These are phyloP conservation scores for Athene noctua DNA, from an alignment of 2,113 vertebrate genomes.

Conservation along the genomic window DNA sequence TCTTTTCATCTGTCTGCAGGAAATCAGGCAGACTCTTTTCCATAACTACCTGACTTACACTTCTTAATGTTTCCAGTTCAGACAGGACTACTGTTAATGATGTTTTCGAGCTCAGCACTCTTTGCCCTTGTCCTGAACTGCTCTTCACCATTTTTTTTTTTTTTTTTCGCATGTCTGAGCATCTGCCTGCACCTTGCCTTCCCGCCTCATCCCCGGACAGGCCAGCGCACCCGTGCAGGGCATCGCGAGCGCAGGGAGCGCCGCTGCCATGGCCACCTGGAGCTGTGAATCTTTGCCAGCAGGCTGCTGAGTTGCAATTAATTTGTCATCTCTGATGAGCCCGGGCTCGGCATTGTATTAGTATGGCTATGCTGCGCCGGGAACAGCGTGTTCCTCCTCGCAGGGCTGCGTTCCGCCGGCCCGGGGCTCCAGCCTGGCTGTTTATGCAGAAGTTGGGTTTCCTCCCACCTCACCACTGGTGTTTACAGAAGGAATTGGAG, in stretches of 20 bases:
- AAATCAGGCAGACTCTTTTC: background rate
- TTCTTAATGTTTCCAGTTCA: background rate
- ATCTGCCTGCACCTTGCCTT: background rate
- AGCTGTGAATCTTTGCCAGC: background rate
- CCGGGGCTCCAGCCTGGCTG: background rate
- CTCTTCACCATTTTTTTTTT: background rate
- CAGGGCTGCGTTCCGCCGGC: background rate
- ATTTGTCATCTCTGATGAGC: background rate
- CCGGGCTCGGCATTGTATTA: background rate
- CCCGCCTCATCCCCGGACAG: background rate
- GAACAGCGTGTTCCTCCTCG: background rate
- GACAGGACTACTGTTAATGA: background rate
- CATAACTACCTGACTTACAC: background rate
- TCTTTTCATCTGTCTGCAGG: background rate
- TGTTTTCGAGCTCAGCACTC: background rate
- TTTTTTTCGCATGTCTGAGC: background rate
- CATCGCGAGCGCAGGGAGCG: accelerated
- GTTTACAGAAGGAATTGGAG: slow-evolving; percentile 48
- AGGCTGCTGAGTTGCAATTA: background rate
- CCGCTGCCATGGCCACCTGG: background rate
- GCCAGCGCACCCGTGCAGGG: background rate
- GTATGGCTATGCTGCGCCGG: background rate
- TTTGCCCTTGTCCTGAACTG: background rate
- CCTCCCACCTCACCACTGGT: slow-evolving; percentile 33
- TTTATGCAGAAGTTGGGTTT: slow-evolving; percentile 24